A percentile compares a stretch with the other conserved stretches of the same genome.
These are phyloP conservation scores for Caenorhabditis virilis DNA, from an alignment of 2,888 invertebrate genomes.

Conservation along the genomic window DNA sequence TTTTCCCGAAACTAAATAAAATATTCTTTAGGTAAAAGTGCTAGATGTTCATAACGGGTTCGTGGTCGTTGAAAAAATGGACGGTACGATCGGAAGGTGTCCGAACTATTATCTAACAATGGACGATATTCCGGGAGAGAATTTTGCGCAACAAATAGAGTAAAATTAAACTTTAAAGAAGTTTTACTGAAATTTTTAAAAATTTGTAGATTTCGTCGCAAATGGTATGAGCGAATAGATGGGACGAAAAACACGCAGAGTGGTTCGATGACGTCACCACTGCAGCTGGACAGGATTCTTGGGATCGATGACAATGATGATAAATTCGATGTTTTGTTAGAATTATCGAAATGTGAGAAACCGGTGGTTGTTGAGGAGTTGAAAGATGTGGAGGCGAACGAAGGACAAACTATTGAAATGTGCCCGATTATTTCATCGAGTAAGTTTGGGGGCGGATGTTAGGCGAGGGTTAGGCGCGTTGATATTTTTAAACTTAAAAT, in stretches of 20 bases:
- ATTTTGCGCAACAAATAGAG: conserved; percentile 44
- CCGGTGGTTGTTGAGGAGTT: conserved; percentile 30
- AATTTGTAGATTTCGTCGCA: conserved; percentile 21
- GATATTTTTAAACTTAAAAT: too few relatives aligned
- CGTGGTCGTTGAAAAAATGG: conserved; percentile 25
- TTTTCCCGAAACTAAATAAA: not conserved
- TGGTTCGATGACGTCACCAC: conserved; percentile 7
- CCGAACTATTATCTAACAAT: conserved; percentile 37
- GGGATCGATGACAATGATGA: not conserved
- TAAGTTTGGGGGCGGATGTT: too few relatives aligned
- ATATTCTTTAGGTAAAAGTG: conserved; percentile 22
- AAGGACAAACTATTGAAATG: conserved; percentile 26
- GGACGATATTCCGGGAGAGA: conserved; percentile 36
- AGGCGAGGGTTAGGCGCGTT: too few relatives aligned
- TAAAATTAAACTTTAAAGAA: conserved; percentile 5
- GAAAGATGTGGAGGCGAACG: conserved; percentile 28
- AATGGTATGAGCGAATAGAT: conserved; percentile 26
- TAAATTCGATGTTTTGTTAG: conserved; percentile 19
- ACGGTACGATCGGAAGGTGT: conserved; percentile 35
- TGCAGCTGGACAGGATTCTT: conserved; percentile 5
- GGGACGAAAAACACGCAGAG: conserved; percentile 3
- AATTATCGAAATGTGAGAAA: conserved; percentile 26
- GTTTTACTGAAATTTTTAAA: not conserved
- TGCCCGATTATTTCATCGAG: conserved; percentile 23
- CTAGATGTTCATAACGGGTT: conserved; percentile 22